Conservation (phyloP, 1,140 invertebrate species). For the Mactra quadrangularis region DNA sequence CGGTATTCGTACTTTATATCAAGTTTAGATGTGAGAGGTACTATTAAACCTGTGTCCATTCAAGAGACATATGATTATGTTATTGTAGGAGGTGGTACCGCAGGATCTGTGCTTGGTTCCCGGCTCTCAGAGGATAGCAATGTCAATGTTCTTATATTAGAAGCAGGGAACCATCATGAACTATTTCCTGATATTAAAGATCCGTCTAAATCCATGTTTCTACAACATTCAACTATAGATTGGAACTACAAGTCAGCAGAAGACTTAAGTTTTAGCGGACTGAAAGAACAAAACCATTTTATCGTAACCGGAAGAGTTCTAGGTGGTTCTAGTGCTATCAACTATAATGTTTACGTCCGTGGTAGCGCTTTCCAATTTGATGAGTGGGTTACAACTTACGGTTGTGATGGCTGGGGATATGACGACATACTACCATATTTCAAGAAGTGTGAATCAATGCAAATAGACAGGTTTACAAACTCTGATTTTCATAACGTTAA, state of each 20-base stretch:
- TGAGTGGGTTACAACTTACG: constrained; percentile 89
- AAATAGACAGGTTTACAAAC: background rate
- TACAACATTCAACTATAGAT: constrained; percentile 85
- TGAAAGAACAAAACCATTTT: constrained; percentile 89
- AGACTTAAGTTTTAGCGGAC: constrained; percentile 85
- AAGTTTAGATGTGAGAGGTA: too few relatives aligned
- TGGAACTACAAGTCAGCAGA: constrained; percentile 97
- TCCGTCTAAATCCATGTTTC: too few relatives aligned
- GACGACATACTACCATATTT: background rate
- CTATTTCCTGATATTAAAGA: constrained; percentile 84
- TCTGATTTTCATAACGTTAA: background rate
- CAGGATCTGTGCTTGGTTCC: constrained; percentile 96
- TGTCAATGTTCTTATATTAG: constrained; percentile 91
- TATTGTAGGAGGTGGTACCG: constrained; percentile 94
- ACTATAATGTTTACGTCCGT: constrained; percentile 97
- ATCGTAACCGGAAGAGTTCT: constrained; percentile 70
- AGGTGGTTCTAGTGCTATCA: constrained; percentile 94
- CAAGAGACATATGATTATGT: constrained; percentile 68
- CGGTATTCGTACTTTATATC: too few relatives aligned
- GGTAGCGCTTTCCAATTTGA: constrained; percentile 97
- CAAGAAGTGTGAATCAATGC: background rate
- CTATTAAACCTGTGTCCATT: too few relatives aligned
- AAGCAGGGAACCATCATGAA: constrained; percentile 96
- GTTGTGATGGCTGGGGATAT: background rate
- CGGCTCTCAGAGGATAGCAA: constrained; percentile 91